Percentiles rank a stretch among this genome's conserved stretches.
Evolutionary conservation across 2,888 invertebrate genomes (phyloP).

Genomic region (Strigamia crassipes): DNA sequence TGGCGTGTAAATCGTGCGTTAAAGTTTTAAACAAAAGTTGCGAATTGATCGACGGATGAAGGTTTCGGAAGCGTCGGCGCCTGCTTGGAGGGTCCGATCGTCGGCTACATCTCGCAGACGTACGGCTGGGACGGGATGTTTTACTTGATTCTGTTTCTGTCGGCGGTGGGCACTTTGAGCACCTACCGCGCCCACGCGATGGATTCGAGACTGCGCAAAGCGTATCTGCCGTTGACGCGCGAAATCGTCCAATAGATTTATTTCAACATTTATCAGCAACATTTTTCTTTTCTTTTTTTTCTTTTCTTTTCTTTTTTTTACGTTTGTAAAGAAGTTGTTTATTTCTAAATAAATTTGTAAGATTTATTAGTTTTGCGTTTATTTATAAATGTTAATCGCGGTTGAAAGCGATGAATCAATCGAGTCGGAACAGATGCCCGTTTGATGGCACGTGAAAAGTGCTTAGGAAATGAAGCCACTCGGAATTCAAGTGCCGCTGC

Average conservation of each 20-base stretch:
- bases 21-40: too few relatives aligned
- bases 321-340: not conserved
- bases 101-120: slow-evolving; percentile 59
- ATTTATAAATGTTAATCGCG: not conserved
- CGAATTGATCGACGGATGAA: slow-evolving; percentile 47
- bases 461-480: too few relatives aligned
- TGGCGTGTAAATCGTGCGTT: too few relatives aligned
- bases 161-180: slow-evolving; percentile 57
- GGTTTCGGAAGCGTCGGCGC: slow-evolving; percentile 62
- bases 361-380: not conserved
- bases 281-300: too few relatives aligned
- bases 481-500: not conserved
- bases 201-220: slow-evolving; percentile 50
- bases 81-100: slow-evolving; percentile 61
- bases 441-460: too few relatives aligned
- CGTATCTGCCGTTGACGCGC: not conserved
- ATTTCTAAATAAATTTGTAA: not conserved
- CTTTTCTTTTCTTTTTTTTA: too few relatives aligned
- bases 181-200: slow-evolving; percentile 57
- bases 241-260: not conserved
- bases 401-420: not conserved
- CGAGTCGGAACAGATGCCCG: too few relatives aligned
- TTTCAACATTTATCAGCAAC: too few relatives aligned
- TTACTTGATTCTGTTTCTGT: slow-evolving; percentile 58
- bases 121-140: slow-evolving; percentile 62